Evolutionary conservation across 1,140 invertebrate genomes (phyloP).

Genomic region (Pollicipes pollicipes): DNA sequence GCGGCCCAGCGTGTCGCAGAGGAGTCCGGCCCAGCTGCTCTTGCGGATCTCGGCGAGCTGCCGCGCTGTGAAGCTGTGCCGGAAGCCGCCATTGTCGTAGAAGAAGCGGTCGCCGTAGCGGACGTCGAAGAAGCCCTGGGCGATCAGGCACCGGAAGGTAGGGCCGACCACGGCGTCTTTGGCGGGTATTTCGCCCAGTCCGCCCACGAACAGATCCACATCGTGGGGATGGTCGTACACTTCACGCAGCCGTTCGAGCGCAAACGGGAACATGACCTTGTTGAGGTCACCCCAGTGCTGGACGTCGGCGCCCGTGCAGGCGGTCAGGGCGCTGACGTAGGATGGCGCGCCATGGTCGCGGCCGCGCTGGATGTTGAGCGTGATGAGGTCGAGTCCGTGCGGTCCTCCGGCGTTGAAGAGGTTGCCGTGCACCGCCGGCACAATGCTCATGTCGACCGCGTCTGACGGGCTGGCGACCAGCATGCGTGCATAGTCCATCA

Average conservation of each 20-base stretch:
- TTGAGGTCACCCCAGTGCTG: slow-evolving; percentile 10
- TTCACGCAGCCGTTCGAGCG: slow-evolving; percentile 36
- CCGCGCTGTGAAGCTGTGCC: too few relatives aligned
- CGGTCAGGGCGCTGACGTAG: slow-evolving; percentile 20
- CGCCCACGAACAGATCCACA: slow-evolving; percentile 83
- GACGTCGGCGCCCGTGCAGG: slow-evolving; percentile 13
- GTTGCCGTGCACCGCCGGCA: too few relatives aligned
- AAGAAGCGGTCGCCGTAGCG: too few relatives aligned
- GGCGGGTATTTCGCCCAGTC: slow-evolving; percentile 23
- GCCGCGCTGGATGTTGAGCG: too few relatives aligned
- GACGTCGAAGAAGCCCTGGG: slow-evolving; percentile 25
- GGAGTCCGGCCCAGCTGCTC: slow-evolving; percentile 31
- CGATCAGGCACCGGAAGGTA: too few relatives aligned
- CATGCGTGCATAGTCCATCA: too few relatives aligned
- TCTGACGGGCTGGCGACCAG: too few relatives aligned
- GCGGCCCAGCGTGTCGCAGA: slow-evolving; percentile 38
- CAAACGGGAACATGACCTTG: slow-evolving; percentile 2
- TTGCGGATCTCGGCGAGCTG: slow-evolving; percentile 32
- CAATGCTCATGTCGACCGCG: too few relatives aligned
- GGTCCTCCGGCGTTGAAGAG: neutral
- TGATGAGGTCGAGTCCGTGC: slow-evolving; percentile 13
- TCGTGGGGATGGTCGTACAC: slow-evolving; percentile 64
- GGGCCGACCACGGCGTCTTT: too few relatives aligned
- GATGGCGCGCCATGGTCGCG: slow-evolving; percentile 22
- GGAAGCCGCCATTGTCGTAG: too few relatives aligned